These are phyloP conservation scores for Drosophila subobscura DNA, from an alignment of 1,140 invertebrate genomes.

Conservation along the genomic window DNA sequence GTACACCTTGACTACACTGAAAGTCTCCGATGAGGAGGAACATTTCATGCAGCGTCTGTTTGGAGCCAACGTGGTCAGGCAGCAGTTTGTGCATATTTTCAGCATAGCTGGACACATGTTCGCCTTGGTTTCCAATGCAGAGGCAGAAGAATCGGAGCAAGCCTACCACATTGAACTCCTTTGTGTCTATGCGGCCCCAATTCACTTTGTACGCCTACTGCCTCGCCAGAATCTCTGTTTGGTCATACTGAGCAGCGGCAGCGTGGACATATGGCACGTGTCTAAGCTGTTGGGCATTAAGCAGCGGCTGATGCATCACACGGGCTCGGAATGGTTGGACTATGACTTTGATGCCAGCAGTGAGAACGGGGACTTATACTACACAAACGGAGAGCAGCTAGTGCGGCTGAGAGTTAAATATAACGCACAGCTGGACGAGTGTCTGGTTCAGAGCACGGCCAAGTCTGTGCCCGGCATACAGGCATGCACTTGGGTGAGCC, in stretches of 20 bases:
- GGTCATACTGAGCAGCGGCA: constrained; percentile 64
- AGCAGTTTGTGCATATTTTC: constrained; percentile 54
- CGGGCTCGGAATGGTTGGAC: constrained; percentile 59
- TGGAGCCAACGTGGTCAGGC: constrained; percentile 11
- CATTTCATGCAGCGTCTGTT: constrained; percentile 59
- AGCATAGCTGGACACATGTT: constrained; percentile 65
- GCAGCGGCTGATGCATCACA: constrained; percentile 51
- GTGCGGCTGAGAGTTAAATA: constrained; percentile 58
- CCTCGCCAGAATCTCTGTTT: constrained; percentile 55
- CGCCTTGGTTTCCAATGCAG: constrained; percentile 21
- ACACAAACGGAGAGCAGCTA: constrained; percentile 66
- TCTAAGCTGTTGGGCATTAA: constrained; percentile 49
- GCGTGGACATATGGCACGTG: constrained; percentile 75
- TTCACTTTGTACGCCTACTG: constrained; percentile 55
- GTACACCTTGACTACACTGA: constrained; percentile 51
- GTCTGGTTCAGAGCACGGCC: constrained; percentile 31
- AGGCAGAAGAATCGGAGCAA: neutral
- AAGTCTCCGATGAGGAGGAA: constrained; percentile 41
- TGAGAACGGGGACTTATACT: constrained; percentile 62
- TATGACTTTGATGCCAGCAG: constrained; percentile 61
- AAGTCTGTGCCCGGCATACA: constrained; percentile 63
- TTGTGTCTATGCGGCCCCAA: constrained; percentile 51
- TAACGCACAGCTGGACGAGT: constrained; percentile 50
- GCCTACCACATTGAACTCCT: constrained; percentile 62
- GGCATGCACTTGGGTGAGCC: constrained; percentile 63